Evolutionary conservation across 1,140 invertebrate genomes (phyloP).

Genomic region (Neuroterus valhalla): DNA sequence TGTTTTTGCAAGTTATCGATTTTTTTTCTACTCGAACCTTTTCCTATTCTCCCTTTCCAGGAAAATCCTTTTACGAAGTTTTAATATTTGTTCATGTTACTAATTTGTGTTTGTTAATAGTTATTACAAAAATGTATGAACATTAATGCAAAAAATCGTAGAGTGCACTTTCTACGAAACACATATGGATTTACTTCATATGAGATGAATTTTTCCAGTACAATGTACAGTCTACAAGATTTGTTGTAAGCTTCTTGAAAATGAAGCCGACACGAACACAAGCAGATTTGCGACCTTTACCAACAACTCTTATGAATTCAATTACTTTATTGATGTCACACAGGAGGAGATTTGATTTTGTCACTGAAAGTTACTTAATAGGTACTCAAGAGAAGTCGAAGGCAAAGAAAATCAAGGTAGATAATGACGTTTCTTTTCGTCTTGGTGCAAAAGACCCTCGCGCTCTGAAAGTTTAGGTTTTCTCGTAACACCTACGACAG

Average conservation of each 20-base stretch:
- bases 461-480: background rate
- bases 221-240: background rate
- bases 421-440: constrained; percentile 11
- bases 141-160: too few relatives aligned
- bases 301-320: background rate
- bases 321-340: background rate
- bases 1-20: constrained; percentile 20
- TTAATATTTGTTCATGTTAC: too few relatives aligned
- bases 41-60: background rate
- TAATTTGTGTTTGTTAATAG: too few relatives aligned
- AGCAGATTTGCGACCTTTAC: background rate
- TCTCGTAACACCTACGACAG: background rate
- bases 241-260: background rate
- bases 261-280: background rate
- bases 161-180: too few relatives aligned
- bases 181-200: too few relatives aligned
- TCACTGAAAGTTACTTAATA: background rate
- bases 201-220: too few relatives aligned
- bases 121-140: too few relatives aligned
- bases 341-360: background rate
- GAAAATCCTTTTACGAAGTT: background rate
- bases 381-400: background rate
- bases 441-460: background rate
- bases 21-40: constrained; percentile 7
- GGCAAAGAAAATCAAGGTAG: background rate